Percentiles rank a stretch among this genome's conserved stretches.
phyloP scores from a whole-genome alignment of 2,113 vertebrate species.

The Ahaetulla prasina region DNA sequence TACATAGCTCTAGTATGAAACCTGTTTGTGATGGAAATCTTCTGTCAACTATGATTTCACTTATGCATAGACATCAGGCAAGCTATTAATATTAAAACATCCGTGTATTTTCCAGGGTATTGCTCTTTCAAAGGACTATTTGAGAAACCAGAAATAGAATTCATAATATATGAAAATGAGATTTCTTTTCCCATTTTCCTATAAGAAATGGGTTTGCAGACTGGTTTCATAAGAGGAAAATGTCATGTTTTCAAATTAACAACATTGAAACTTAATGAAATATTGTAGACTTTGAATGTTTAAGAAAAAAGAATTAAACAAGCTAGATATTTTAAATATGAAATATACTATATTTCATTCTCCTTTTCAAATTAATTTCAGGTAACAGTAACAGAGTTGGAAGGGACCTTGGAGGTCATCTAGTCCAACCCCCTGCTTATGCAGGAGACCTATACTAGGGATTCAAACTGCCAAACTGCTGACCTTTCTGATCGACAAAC shows the following conservation, averaged over 20 bases:
- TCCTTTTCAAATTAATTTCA: neutral
- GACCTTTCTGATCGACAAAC: no score
- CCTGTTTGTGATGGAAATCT: neutral
- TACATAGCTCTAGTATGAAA: neutral
- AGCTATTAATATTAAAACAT: conserved; percentile 7
- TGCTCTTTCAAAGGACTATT: neutral
- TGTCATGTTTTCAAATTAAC: neutral
- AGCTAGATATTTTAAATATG: neutral
- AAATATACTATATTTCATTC: neutral
- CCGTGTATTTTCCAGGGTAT: neutral
- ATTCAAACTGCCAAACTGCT: no score
- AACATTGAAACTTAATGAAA: neutral
- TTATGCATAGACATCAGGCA: neutral
- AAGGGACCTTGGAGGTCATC: no score
- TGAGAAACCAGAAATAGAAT: neutral
- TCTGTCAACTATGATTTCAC: neutral
- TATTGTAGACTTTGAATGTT: neutral
- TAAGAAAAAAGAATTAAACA: neutral
- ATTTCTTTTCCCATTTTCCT: neutral
- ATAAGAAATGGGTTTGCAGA: neutral
- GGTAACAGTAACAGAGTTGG: no score
- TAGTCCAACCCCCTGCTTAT: no score
- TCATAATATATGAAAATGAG: neutral
- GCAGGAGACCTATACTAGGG: no score
- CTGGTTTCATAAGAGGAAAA: neutral